Conservation (phyloP, 2,797 vertebrate species). For the Parauchenoglanis punctatus region DNA sequence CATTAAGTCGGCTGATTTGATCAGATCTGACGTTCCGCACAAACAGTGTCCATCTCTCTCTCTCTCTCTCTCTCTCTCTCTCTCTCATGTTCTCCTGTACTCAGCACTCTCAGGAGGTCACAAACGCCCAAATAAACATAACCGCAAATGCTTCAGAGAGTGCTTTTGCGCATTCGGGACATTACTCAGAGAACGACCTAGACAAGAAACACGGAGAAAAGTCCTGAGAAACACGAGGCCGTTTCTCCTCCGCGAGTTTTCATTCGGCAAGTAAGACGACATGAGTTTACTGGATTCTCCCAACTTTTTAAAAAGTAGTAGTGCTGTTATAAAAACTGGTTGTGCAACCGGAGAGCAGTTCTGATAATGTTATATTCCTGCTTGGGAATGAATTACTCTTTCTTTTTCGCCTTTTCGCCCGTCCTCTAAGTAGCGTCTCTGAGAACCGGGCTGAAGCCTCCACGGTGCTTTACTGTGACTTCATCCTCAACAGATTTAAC, state of each 20-base stretch:
- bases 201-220: background rate
- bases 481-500: background rate
- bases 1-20: conserved; percentile 34
- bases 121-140: conserved; percentile 30
- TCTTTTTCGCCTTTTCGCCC: background rate
- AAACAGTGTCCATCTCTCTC: conserved; percentile 5
- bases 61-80: background rate
- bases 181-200: background rate
- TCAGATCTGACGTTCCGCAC: conserved; percentile 39
- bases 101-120: conserved; percentile 30
- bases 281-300: background rate
- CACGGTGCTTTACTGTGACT: background rate
- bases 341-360: background rate
- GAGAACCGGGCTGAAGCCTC: background rate
- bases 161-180: background rate
- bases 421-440: no score
- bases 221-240: background rate
- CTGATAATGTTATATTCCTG: background rate
- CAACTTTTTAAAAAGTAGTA: background rate
- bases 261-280: background rate
- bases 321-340: background rate
- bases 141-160: background rate
- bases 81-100: background rate
- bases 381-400: background rate
- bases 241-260: background rate